A percentile compares a stretch with the other conserved stretches of the same genome.
phyloP scores from a whole-genome alignment of 1,140 invertebrate genomes.

The Zophobas atratus region DNA sequence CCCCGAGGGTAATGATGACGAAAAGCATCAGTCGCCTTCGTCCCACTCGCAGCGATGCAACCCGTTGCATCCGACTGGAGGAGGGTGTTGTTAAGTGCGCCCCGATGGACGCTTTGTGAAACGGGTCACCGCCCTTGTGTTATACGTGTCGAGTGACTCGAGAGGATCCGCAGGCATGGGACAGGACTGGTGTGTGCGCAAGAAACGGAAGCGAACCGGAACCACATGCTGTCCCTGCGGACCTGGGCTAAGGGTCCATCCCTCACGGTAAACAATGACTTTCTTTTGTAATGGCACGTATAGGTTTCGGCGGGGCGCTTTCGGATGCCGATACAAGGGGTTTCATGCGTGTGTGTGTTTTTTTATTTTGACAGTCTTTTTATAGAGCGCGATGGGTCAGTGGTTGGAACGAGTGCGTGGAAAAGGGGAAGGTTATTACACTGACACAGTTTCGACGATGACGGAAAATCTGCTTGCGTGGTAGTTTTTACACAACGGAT shows the following conservation, averaged over 20 bases:
- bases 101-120: conserved; percentile 37
- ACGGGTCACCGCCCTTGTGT: conserved; percentile 33
- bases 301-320: not conserved
- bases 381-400: too few relatives aligned
- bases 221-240: conserved; percentile 72
- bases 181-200: conserved; percentile 81
- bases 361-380: too few relatives aligned
- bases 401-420: too few relatives aligned
- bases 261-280: conserved; percentile 68
- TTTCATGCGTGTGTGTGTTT: too few relatives aligned
- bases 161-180: conserved; percentile 72
- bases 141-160: conserved; percentile 57
- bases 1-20: conserved; percentile 33
- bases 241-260: conserved; percentile 74
- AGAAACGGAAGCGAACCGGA: conserved; percentile 76
- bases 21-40: conserved; percentile 17
- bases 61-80: conserved; percentile 28
- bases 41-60: conserved; percentile 12
- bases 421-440: too few relatives aligned
- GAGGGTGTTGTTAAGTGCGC: conserved; percentile 29
- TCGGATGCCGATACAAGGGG: not conserved
- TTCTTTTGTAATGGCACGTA: conserved; percentile 15
- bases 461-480: too few relatives aligned
- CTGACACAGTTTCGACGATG: too few relatives aligned
- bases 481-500: too few relatives aligned